Evolutionary conservation across 2,888 invertebrate genomes (phyloP).

Genomic region (Onthophagus sagittarius): DNA sequence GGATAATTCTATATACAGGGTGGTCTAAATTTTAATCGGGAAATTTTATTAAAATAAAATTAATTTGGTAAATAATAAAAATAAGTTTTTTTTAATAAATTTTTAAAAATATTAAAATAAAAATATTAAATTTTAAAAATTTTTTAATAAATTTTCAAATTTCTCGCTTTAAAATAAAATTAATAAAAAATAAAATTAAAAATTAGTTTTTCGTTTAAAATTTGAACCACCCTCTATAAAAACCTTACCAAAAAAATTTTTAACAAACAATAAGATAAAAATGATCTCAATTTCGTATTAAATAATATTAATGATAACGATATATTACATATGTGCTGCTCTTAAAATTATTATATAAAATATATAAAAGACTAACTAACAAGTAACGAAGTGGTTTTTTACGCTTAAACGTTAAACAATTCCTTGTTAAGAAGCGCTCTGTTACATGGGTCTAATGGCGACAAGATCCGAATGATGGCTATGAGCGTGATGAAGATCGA

Average conservation of each 20-base stretch:
- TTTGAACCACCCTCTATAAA: too few species aligned
- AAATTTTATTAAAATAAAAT: too few species aligned
- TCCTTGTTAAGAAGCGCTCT: not conserved
- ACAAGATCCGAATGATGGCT: conserved; percentile 46
- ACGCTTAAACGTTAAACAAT: not conserved
- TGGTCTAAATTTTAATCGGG: too few species aligned
- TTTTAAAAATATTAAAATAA: too few species aligned
- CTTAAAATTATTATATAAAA: conserved; percentile 5
- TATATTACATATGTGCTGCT: conserved; percentile 4
- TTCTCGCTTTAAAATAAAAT: too few species aligned
- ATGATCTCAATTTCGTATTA: not conserved
- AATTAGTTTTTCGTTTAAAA: too few species aligned
- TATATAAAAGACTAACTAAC: conserved; percentile 8
- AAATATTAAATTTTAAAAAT: too few species aligned
- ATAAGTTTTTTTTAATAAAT: too few species aligned
- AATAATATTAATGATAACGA: not conserved
- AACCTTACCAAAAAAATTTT: not conserved
- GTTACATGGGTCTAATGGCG: conserved; percentile 44
- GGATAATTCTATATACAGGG: too few species aligned
- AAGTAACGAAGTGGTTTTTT: not conserved
- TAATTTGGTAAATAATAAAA: too few species aligned
- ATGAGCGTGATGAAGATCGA: conserved; percentile 58
- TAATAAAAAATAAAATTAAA: too few species aligned
- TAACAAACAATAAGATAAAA: not conserved
- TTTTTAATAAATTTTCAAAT: too few species aligned